Percentiles rank a stretch among this genome's conserved stretches.
phyloP scores from a whole-genome alignment of 2,113 vertebrate genomes.

The Macrotus californicus region DNA sequence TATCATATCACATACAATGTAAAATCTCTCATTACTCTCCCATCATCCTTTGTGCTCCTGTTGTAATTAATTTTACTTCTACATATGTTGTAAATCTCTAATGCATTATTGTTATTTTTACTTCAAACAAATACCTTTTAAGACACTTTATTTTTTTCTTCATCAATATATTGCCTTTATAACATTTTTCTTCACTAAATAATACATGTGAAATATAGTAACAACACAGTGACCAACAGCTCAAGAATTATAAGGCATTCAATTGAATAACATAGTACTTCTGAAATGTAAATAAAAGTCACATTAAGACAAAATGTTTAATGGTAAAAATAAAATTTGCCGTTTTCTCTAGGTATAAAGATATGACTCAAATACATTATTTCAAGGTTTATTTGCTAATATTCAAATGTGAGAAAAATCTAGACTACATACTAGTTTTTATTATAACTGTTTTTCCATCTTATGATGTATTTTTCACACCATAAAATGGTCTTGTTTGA shows the following conservation, averaged over 20 bases:
- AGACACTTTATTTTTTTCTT: not conserved
- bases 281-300: constrained; percentile 15
- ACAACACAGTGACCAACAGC: not conserved
- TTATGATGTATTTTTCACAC: not conserved
- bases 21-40: not conserved
- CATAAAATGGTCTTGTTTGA: not conserved
- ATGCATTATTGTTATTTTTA: not conserved
- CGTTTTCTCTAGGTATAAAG: not conserved
- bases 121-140: not conserved
- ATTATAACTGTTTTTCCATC: not conserved
- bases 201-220: not conserved
- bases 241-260: not conserved
- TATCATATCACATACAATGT: not conserved
- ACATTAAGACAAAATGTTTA: not conserved
- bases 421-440: not conserved
- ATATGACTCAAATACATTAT: not conserved
- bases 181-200: not conserved
- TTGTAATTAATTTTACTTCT: not conserved
- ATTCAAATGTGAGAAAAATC: not conserved
- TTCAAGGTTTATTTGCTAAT: not conserved
- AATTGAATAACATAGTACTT: not conserved
- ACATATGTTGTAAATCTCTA: not conserved
- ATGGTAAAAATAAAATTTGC: not conserved
- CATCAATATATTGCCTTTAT: not conserved
- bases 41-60: not conserved